A percentile compares a stretch with the other conserved stretches of the same genome.
These are phyloP conservation scores for Polydrusus cervinus DNA, from an alignment of 2,888 invertebrate genomes.

Conservation along the genomic window DNA sequence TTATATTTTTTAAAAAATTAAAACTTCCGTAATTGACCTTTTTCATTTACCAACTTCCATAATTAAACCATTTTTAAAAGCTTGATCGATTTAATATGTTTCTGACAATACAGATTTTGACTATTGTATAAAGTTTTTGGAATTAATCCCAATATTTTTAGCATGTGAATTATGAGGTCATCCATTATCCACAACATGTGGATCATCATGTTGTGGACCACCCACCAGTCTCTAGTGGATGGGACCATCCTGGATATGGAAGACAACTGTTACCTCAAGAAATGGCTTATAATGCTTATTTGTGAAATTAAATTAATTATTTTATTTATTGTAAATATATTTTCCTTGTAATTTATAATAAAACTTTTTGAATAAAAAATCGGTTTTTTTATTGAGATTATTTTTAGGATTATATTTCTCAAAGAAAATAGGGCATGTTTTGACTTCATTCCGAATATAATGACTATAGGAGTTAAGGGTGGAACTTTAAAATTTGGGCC, in stretches of 20 bases:
- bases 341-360: slow-evolving; percentile 59
- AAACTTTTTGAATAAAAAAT: slow-evolving; percentile 40
- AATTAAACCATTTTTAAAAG: too few species aligned
- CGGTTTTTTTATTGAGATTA: neutral
- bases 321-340: slow-evolving; percentile 53
- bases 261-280: slow-evolving; percentile 76
- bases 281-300: slow-evolving; percentile 75
- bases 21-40: too few species aligned
- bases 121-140: too few species aligned
- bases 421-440: too few species aligned
- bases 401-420: neutral
- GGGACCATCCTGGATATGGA: slow-evolving; percentile 77
- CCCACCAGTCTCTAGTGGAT: slow-evolving; percentile 68
- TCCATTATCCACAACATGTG: slow-evolving; percentile 83
- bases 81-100: too few species aligned
- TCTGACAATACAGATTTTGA: too few species aligned
- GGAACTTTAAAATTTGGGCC: too few species aligned
- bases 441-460: too few species aligned
- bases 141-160: too few species aligned
- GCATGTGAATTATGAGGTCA: slow-evolving; percentile 89
- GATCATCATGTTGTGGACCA: slow-evolving; percentile 73
- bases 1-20: too few species aligned
- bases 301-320: slow-evolving; percentile 31
- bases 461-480: too few species aligned
- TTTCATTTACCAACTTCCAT: too few species aligned